Conservation (phyloP, 1,140 invertebrate genomes). For the Zaprionus camerounensis region DNA sequence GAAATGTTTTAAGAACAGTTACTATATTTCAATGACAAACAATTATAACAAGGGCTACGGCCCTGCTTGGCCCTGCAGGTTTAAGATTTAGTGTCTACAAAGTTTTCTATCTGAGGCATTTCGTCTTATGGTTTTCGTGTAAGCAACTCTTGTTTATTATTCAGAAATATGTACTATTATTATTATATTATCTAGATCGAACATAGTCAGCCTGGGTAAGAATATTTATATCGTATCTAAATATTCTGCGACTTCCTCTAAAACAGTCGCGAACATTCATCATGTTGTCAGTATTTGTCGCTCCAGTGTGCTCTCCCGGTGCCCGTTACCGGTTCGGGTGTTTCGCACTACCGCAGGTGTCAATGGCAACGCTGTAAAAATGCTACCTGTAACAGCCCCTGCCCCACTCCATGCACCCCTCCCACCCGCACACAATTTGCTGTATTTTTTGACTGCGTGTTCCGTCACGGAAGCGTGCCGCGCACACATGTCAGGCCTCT, state of each 20-base stretch:
- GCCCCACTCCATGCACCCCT: not conserved
- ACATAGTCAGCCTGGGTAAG: too few species aligned
- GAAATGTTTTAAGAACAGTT: too few species aligned
- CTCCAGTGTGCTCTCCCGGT: not conserved
- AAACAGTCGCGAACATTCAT: not conserved
- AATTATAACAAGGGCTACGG: too few species aligned
- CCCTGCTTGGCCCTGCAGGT: too few species aligned
- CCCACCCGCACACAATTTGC: not conserved
- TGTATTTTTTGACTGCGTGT: conserved; percentile 51
- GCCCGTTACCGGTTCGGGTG: not conserved
- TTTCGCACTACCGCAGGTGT: conserved; percentile 45
- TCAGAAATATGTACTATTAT: too few species aligned
- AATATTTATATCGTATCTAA: not conserved
- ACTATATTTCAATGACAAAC: too few species aligned
- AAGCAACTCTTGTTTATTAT: too few species aligned
- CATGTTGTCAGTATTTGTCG: conserved; percentile 7
- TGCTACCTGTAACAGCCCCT: conserved; percentile 19
- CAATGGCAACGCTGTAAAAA: conserved; percentile 45
- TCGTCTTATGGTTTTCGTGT: too few species aligned
- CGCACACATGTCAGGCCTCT: conserved; percentile 66
- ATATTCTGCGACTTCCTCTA: not conserved
- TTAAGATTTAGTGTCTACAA: too few species aligned
- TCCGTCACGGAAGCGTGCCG: conserved; percentile 78
- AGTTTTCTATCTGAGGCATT: too few species aligned
- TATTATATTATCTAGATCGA: too few species aligned